Base-by-base conservation (phyloP, 2,888 invertebrate genomes). In the Yponomeuta sedellus region DNA sequence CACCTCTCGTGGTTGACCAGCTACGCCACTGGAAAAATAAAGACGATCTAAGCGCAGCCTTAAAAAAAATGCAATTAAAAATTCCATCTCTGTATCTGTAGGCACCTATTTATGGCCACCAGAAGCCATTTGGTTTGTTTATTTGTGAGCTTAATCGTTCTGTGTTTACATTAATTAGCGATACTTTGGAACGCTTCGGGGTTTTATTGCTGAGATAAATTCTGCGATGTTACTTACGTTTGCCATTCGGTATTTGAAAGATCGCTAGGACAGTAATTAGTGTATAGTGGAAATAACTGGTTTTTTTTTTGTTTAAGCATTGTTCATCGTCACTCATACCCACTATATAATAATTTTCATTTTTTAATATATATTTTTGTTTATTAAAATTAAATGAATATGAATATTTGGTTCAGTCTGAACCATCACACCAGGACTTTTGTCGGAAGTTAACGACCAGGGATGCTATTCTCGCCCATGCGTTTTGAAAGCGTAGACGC, bases 81-180 rank as follows among this genome's bases (percentile, higher is more conserved):
- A 85, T 28, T 64, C 34, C 34, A 64, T 64, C 19, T 22, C 87
- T 88, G 89, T 88, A 88, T 52, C 44, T 52, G 44, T 86, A 88
- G 84, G 85, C 90, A 34, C 34, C 34, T 34, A 90, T 88, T 91
- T 90, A 91, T 88, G 85, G 83, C 86, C 71, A 71, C 75, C 76
- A 80, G 77, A 76, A 77, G 81, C 87, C 85, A 85, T 89, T 89
- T 81, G 72, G 83, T 75, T 77, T 85, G 89, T 88, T 88, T 89
- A 83, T 85, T 83, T 78, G 81, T 75, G 77, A 75, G 78, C 81
- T 85, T 90, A 90, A 91, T 90, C 90, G 90, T 82, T 86, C 76
- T 77, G 76, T 90, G 89, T 91, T 91, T 86, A 90, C 90, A 91
- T 89, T 91, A 89, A 90, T 91, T 90, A 88, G 86, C 80, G 78